These are phyloP conservation scores for Lithophane semibrunnea DNA, from an alignment of 2,888 invertebrate genomes.

Conservation along the genomic window DNA sequence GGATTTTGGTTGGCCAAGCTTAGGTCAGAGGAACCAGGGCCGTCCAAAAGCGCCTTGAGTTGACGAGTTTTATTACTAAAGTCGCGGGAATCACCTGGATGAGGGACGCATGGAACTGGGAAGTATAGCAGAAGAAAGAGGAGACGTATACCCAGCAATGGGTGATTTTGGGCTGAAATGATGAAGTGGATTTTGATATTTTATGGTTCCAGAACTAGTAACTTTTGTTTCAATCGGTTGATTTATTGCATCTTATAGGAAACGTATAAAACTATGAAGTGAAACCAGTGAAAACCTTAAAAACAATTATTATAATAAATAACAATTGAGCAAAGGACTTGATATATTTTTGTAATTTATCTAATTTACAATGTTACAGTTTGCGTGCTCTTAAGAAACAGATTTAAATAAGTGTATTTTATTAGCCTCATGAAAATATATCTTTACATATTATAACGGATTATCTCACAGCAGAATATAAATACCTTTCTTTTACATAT, in stretches of 20 bases:
- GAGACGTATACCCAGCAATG: too few relatives aligned
- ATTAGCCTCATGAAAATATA: conserved; percentile 66
- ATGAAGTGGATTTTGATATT: background rate
- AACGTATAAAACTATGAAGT: background rate
- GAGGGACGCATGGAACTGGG: too few relatives aligned
- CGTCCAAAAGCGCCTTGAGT: too few relatives aligned
- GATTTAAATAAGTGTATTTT: conserved; percentile 56
- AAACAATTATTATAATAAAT: conserved; percentile 51
- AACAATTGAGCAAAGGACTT: conserved; percentile 66
- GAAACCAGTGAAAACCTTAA: conserved; percentile 41
- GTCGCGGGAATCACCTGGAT: too few relatives aligned
- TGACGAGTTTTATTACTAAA: too few relatives aligned
- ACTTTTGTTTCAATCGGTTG: background rate
- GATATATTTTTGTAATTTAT: conserved; percentile 65
- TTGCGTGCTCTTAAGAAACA: conserved; percentile 61
- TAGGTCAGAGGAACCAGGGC: too few relatives aligned
- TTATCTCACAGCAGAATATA: conserved; percentile 64
- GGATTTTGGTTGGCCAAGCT: background rate
- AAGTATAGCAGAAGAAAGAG: too few relatives aligned
- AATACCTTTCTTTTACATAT: conserved; percentile 49
- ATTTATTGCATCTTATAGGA: background rate
- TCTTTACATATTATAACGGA: conserved; percentile 57
- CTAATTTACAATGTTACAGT: conserved; percentile 65
- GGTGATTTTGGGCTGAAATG: too few relatives aligned
- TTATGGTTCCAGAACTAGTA: background rate